Percentiles rank a stretch among this genome's conserved stretches.
phyloP scores from a whole-genome alignment of 2,797 vertebrate species.

The Craterocephalus amniculus region DNA sequence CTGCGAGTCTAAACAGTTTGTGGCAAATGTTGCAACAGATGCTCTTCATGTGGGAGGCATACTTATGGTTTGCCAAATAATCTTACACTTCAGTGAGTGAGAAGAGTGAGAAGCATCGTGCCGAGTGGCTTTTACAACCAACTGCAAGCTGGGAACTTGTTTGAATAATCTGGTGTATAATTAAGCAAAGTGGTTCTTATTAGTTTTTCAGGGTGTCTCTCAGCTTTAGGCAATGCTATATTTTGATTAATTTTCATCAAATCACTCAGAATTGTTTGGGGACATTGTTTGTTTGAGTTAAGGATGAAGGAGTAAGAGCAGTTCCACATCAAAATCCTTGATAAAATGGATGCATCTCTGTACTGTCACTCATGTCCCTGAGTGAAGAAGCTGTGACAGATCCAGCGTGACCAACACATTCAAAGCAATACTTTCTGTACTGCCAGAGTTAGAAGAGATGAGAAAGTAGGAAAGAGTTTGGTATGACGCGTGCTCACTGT shows the following conservation, averaged over 20 bases:
- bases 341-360: neutral
- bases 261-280: neutral
- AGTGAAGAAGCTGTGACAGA: constrained; percentile 13
- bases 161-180: constrained; percentile 31
- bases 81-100: constrained; percentile 48
- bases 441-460: constrained; percentile 50
- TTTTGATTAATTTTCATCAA: constrained; percentile 6
- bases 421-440: constrained; percentile 26
- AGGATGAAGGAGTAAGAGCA: neutral
- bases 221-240: constrained; percentile 14
- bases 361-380: constrained; percentile 23
- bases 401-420: constrained; percentile 18
- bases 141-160: constrained; percentile 11
- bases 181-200: constrained; percentile 12
- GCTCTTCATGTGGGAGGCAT: constrained; percentile 50
- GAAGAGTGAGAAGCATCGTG: constrained; percentile 35
- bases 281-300: constrained; percentile 1
- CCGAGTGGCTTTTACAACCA: constrained; percentile 42
- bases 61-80: constrained; percentile 53
- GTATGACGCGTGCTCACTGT: constrained; percentile 41
- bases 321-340: neutral
- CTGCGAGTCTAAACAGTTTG: constrained; percentile 39
- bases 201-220: constrained; percentile 6
- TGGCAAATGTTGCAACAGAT: constrained; percentile 57
- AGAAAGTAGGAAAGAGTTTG: constrained; percentile 26